Conservation (phyloP, 2,113 vertebrate species). For the Sula dactylatra region DNA sequence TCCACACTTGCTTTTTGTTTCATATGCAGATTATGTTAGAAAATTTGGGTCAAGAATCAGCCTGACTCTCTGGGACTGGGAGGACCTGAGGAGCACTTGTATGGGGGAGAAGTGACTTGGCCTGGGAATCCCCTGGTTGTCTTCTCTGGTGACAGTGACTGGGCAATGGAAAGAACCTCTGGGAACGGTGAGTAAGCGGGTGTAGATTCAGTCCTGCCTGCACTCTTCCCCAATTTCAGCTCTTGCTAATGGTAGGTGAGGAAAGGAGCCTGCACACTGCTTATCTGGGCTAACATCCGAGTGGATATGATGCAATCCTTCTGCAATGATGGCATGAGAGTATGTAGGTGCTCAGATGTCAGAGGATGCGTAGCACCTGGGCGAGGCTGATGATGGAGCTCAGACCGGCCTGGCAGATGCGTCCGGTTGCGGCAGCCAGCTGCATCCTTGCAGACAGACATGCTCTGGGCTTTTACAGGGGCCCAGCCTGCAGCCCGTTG, state of each 20-base stretch:
- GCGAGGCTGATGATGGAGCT: background rate
- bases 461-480: background rate
- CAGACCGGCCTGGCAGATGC: background rate
- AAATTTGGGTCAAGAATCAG: background rate
- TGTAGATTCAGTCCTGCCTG: background rate
- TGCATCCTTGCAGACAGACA: background rate
- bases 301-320: background rate
- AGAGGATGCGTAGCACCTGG: background rate
- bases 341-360: background rate
- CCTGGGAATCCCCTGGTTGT: background rate
- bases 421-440: background rate
- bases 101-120: background rate
- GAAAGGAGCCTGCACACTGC: background rate
- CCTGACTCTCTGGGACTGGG: background rate
- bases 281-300: accelerated
- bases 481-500: background rate
- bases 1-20: background rate
- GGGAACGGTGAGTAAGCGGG: background rate
- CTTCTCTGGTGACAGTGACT: background rate
- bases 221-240: background rate
- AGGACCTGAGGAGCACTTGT: background rate
- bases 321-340: background rate
- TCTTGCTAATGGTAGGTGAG: background rate
- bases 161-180: background rate
- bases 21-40: background rate